Conservation (phyloP, 2,888 invertebrate species). For the Smittia sp. region DNA sequence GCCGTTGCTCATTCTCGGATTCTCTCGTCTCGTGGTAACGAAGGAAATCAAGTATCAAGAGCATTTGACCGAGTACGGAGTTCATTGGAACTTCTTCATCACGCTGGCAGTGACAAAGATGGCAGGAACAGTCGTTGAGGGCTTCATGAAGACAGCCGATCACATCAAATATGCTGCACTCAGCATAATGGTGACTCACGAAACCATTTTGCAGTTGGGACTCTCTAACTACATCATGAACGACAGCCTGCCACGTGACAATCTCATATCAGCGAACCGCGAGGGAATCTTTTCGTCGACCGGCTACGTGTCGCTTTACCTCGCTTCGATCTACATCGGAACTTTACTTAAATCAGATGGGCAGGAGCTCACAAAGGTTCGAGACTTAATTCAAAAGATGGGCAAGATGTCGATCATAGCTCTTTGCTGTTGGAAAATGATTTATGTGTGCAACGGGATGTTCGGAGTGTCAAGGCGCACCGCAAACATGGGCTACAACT, state of each 20-base stretch:
- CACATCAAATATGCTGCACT: conserved; percentile 59
- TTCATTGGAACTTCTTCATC: conserved; percentile 98
- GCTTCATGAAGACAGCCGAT: conserved; percentile 54
- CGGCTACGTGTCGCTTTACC: conserved; percentile 82
- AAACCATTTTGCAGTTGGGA: conserved; percentile 61
- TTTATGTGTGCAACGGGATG: conserved; percentile 55
- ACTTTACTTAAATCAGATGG: conserved; percentile 52
- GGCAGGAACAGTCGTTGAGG: conserved; percentile 62
- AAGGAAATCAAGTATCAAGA: conserved; percentile 75
- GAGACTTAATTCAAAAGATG: conserved; percentile 48
- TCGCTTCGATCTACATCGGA: conserved; percentile 68
- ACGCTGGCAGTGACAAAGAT: conserved; percentile 83
- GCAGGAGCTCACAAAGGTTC: conserved; percentile 40
- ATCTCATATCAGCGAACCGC: conserved; percentile 76
- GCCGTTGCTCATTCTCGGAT: conserved; percentile 53
- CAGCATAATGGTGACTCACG: conserved; percentile 62
- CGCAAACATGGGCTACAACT: conserved; percentile 77
- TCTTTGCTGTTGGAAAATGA: conserved; percentile 53
- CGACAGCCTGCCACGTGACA: conserved; percentile 56
- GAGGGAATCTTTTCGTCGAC: conserved; percentile 85
- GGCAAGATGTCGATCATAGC: conserved; percentile 46
- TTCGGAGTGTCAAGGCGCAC: conserved; percentile 73
- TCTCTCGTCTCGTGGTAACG: conserved; percentile 61
- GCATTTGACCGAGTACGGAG: conserved; percentile 90
- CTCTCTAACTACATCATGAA: conserved; percentile 71